Percentiles rank a stretch among this genome's conserved stretches.
These are phyloP conservation scores for Trypoxylon attenuatum DNA, from an alignment of 2,888 invertebrate genomes.

Conservation along the genomic window DNA sequence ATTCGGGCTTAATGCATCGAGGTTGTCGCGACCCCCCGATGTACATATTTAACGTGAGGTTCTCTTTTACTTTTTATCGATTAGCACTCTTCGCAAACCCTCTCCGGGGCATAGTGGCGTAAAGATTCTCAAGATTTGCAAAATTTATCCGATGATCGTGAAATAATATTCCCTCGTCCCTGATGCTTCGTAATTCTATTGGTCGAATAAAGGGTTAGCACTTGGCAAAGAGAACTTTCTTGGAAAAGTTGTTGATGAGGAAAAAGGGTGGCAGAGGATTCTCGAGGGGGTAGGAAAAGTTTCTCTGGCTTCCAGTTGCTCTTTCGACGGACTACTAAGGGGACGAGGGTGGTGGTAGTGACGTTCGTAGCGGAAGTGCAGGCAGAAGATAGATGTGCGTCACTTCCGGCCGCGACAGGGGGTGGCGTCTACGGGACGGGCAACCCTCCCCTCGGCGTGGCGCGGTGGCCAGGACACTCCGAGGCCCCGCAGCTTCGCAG, in stretches of 20 bases:
- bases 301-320: background rate
- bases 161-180: background rate
- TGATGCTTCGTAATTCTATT: background rate
- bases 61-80: background rate
- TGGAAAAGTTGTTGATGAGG: background rate
- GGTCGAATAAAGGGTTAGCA: background rate
- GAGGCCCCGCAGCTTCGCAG: conserved; percentile 59
- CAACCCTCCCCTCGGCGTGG: conserved; percentile 55
- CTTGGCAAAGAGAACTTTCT: background rate
- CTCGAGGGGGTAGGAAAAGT: background rate
- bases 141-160: no score
- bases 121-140: no score
- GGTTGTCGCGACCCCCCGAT: background rate
- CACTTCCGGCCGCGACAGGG: conserved; percentile 74
- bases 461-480: background rate
- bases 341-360: no score
- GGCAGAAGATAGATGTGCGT: conserved; percentile 74
- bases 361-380: conserved; percentile 66
- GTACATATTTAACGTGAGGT: background rate
- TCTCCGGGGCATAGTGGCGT: no score
- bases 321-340: background rate
- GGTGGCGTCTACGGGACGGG: conserved; percentile 72
- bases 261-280: background rate
- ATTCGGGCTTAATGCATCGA: conserved; percentile 29
- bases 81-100: no score